Evolutionary conservation across 2,797 vertebrate genomes (phyloP).

Genomic region (Falco rusticolus): DNA sequence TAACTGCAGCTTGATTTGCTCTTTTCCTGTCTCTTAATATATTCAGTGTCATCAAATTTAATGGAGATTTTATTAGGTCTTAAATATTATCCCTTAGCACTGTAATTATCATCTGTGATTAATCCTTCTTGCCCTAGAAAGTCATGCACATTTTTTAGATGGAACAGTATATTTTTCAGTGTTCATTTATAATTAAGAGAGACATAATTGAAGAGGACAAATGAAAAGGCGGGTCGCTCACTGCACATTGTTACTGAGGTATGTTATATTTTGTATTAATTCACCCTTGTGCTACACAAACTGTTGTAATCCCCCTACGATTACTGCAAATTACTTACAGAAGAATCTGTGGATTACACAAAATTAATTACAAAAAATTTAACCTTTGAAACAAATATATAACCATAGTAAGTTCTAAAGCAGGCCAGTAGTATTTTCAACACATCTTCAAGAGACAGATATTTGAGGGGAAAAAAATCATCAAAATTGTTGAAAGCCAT

Average conservation of each 20-base stretch:
- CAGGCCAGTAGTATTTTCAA: neutral
- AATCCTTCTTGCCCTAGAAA: constrained; percentile 49
- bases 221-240: neutral
- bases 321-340: neutral
- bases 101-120: constrained; percentile 67
- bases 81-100: constrained; percentile 47
- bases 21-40: constrained; percentile 42
- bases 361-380: neutral
- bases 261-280: neutral
- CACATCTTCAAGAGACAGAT: neutral
- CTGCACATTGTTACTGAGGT: neutral
- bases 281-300: neutral
- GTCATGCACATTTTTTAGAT: constrained; percentile 21
- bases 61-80: constrained; percentile 58
- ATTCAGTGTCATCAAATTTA: constrained; percentile 24
- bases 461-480: neutral
- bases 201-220: constrained; percentile 15
- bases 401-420: neutral
- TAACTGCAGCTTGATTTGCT: constrained; percentile 35
- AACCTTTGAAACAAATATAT: neutral
- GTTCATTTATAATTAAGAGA: constrained; percentile 26
- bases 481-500: neutral
- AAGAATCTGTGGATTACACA: neutral
- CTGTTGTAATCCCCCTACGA: neutral
- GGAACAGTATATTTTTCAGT: neutral